Percentiles rank a stretch among this genome's conserved stretches.
These are phyloP conservation scores for Taphrorychus bicolor DNA, from an alignment of 2,888 invertebrate species.

Conservation along the genomic window DNA sequence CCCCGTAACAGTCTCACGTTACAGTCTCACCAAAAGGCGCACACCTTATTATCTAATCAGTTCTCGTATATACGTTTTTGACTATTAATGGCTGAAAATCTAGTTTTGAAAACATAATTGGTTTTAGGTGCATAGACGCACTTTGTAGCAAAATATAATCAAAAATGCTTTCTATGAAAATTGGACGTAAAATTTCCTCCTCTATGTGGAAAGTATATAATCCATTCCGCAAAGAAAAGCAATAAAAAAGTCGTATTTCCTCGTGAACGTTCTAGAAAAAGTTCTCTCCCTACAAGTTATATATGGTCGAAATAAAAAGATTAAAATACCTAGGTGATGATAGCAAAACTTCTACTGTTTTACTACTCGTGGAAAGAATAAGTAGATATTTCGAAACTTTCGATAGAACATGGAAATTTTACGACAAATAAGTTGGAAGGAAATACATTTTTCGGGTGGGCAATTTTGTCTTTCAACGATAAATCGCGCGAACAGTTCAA, in stretches of 20 bases:
- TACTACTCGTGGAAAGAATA: not conserved
- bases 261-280: slow-evolving; percentile 3
- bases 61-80: too few species aligned
- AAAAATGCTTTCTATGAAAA: too few species aligned
- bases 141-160: too few species aligned
- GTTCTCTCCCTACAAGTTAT: not conserved
- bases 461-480: not conserved
- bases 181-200: not conserved
- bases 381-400: not conserved
- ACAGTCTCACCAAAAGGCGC: too few species aligned
- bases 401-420: not conserved
- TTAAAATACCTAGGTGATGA: slow-evolving; percentile 6
- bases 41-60: too few species aligned
- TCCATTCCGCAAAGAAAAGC: slow-evolving; percentile 1
- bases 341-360: not conserved
- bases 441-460: not conserved
- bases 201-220: not conserved
- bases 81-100: too few species aligned
- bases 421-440: not conserved
- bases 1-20: too few species aligned
- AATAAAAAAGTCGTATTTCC: slow-evolving; percentile 7
- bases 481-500: not conserved
- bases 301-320: not conserved
- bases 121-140: too few species aligned
- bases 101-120: too few species aligned